Base-by-base conservation (phyloP, 2,888 invertebrate species). In the Rotaria sp. region DNA sequence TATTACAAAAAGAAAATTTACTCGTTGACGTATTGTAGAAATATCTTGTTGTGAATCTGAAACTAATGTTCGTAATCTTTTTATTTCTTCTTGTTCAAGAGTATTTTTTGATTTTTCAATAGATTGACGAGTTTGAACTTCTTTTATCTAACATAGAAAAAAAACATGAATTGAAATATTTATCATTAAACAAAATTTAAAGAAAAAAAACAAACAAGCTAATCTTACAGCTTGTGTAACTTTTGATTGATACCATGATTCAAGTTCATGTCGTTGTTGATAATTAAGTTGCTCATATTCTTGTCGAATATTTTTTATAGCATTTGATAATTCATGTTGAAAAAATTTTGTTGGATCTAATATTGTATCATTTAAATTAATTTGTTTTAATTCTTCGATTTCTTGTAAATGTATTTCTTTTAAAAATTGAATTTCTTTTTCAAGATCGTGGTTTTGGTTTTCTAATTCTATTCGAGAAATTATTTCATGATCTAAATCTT, bases 331-430 rank as follows among this genome's bases (percentile, higher is more conserved):
- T 88, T 92, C 92, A 88, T 91, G 92, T 90, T 92, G 92, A 92
- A 93, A 92, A 91, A 91, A 93, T 88, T 92, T 92, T 45, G 92
- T 90, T 90, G 92, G 92, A 89, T 92, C 92, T 67, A 90, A 90
- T 5, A 92, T 92, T 5, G 92, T 92, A 8, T 59, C 18, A 35
- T 41, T 80, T 30, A 86, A 84, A 38, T 35, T 35, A 41, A 30
- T 10, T 13, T 86, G 30, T 50, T 84, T 84, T 4, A 86, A 15
- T 52, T 87, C 84, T 74, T 86, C 35, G 1, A 85, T 18, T 80
- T 85, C 92, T 89, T 91, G 91, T 88, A 91, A 92, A 87, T 92
- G 92, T 84, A 92, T 90, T 80, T 91, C 89, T 89, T 92, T 91
- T 88, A 92, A 89, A 90, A 93, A 92, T 87, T 92, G 91, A 88